Evolutionary conservation across 92 coral and sea anemone genomes (phyloP).

Genomic region (Actinernus sp.): DNA sequence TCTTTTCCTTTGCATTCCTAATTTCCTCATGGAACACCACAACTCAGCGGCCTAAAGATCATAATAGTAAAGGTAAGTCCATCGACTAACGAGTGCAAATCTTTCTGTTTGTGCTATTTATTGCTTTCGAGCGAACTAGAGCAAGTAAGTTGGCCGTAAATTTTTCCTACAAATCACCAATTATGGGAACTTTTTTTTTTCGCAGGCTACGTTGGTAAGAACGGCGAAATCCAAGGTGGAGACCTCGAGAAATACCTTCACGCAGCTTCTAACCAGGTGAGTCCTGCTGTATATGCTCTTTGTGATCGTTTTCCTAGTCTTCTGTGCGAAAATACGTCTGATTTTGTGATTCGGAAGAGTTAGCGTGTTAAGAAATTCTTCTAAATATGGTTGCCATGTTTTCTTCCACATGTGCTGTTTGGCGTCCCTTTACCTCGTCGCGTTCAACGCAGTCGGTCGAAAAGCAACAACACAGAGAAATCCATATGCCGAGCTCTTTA

Average conservation of each 20-base stretch:
- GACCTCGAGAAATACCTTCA: conserved; percentile 93
- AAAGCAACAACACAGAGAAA: conserved; percentile 59
- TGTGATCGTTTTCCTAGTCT: too few relatives aligned
- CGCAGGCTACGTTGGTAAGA: conserved; percentile 85
- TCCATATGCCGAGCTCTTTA: conserved; percentile 75
- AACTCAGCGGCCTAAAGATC: conserved; percentile 93
- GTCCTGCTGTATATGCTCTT: too few relatives aligned
- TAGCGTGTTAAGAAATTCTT: conserved; percentile 3
- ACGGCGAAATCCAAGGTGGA: conserved; percentile 86
- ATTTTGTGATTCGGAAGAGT: too few relatives aligned
- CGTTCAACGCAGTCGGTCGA: not conserved
- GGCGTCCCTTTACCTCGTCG: not conserved
- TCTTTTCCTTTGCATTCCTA: conserved; percentile 44
- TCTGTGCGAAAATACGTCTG: too few relatives aligned
- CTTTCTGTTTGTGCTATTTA: not conserved
- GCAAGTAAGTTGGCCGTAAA: not conserved
- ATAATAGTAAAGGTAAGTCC: conserved; percentile 81
- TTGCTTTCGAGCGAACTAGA: too few relatives aligned
- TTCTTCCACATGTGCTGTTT: conserved; percentile 13
- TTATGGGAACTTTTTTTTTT: conserved; percentile 7
- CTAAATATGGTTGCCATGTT: conserved; percentile 85
- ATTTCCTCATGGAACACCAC: conserved; percentile 17
- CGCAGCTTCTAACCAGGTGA: conserved; percentile 90
- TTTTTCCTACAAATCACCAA: conserved; percentile 1
- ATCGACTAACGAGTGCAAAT: not conserved